Conservation (phyloP, 2,113 vertebrate species). For the Bos taurus region ARS-UCD2.0 NC_037342.1:70927001-70927500, state of each 20-base stretch:
- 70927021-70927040: neutral
- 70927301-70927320: neutral
- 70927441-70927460: neutral
- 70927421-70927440: neutral
- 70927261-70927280: fast-evolving
- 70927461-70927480: neutral
- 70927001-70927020: neutral
- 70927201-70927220: neutral
- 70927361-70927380: neutral
- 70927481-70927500: neutral
- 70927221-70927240: neutral
- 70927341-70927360: neutral
- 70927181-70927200: neutral
- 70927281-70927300: neutral
- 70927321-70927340: fast-evolving
- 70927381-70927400: neutral
- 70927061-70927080: neutral
- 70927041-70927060: fast-evolving
- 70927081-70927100: neutral
- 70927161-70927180: neutral
- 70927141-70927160: neutral
- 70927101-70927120: fast-evolving
- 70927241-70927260: neutral
- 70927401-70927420: neutral
- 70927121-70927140: neutral